These are phyloP conservation scores for Ochropacha duplaris DNA, from an alignment of 2,888 invertebrate genomes.

Conservation along the genomic window DNA sequence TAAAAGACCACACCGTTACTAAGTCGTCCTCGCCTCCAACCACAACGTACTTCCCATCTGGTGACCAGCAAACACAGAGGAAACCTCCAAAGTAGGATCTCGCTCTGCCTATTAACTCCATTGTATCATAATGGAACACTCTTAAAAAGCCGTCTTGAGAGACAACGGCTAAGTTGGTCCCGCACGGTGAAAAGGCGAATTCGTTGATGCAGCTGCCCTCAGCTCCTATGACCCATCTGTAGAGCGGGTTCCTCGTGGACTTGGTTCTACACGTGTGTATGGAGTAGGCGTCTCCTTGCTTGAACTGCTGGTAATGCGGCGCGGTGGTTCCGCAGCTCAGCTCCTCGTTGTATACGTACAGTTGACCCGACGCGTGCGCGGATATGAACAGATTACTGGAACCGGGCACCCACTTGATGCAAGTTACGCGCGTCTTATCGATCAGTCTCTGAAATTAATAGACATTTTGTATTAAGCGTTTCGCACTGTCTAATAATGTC, in stretches of 20 bases:
- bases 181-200: constrained; percentile 98
- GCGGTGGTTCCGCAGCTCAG: constrained; percentile 94
- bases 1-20: constrained; percentile 97
- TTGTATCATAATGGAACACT: constrained; percentile 98
- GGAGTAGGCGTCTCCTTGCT: constrained; percentile 96
- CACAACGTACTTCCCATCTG: constrained; percentile 96
- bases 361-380: constrained; percentile 97
- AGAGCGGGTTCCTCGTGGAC: constrained; percentile 96
- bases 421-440: constrained; percentile 97
- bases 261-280: constrained; percentile 98
- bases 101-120: constrained; percentile 97
- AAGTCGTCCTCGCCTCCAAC: constrained; percentile 99
- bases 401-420: constrained; percentile 98
- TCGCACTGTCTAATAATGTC: too few species aligned
- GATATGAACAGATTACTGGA: constrained; percentile 96
- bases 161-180: constrained; percentile 95
- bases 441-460: constrained; percentile 89
- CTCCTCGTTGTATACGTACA: constrained; percentile 99
- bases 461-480: constrained; percentile 7
- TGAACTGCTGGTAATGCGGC: constrained; percentile 97
- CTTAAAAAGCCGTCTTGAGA: constrained; percentile 97
- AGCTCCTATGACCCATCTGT: constrained; percentile 90
- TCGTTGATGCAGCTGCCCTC: constrained; percentile 95
- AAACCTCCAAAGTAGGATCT: constrained; percentile 99
- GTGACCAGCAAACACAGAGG: constrained; percentile 98